A percentile compares a stretch with the other conserved stretches of the same genome.
phyloP scores from a whole-genome alignment of 2,797 vertebrate species.

The Ctenosaura bakeri region DNA sequence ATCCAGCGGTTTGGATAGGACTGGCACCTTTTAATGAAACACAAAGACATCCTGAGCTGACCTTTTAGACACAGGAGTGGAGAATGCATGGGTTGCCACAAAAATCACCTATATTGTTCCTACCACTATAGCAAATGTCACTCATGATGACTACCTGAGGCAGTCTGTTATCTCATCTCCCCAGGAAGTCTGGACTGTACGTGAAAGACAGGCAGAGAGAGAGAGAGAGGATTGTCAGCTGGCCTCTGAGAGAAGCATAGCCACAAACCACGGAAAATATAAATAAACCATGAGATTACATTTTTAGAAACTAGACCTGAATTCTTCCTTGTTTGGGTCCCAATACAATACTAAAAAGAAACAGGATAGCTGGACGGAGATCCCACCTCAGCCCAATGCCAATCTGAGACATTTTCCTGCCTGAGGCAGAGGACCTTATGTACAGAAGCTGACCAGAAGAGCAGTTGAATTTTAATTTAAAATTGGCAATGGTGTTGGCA shows the following conservation, averaged over 20 bases:
- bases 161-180: neutral
- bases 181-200: neutral
- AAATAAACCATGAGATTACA: slow-evolving; percentile 11
- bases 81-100: neutral
- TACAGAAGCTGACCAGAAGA: neutral
- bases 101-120: neutral
- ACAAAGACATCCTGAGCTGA: neutral
- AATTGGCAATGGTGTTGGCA: neutral
- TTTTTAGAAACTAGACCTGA: slow-evolving; percentile 22
- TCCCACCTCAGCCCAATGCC: neutral
- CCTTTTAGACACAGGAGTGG: neutral
- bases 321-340: neutral
- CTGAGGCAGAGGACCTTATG: neutral
- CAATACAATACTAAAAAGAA: neutral
- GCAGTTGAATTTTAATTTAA: neutral
- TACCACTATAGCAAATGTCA: rapidly evolving
- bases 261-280: slow-evolving; percentile 4
- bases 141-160: neutral
- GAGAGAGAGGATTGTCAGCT: neutral
- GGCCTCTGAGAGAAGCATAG: slow-evolving; percentile 2
- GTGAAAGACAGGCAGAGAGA: neutral
- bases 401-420: neutral
- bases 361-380: neutral
- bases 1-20: neutral
- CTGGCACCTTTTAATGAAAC: neutral